These are phyloP conservation scores for Archips crataeganus DNA, from an alignment of 2,888 invertebrate genomes.

Conservation along the genomic window DNA sequence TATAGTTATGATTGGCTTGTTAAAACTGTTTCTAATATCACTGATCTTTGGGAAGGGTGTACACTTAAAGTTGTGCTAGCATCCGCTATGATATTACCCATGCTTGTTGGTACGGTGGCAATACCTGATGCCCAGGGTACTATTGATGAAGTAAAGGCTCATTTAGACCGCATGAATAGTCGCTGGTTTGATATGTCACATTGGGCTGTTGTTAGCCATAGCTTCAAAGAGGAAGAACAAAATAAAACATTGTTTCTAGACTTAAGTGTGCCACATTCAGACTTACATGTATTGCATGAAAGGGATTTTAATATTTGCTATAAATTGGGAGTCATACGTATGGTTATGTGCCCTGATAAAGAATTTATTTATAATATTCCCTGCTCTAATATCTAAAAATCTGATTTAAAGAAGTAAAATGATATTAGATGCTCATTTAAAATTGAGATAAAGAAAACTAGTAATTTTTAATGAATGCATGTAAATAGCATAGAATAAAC, in stretches of 20 bases:
- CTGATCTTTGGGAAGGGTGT: constrained; percentile 11
- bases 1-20: constrained; percentile 6
- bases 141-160: constrained; percentile 5
- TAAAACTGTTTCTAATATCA: background rate
- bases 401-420: background rate
- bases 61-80: constrained; percentile 9
- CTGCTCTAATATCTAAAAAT: background rate
- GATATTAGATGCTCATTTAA: background rate
- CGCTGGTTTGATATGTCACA: constrained; percentile 14
- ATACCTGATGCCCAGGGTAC: background rate
- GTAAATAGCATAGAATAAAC: too few species aligned
- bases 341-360: constrained; percentile 7
- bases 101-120: constrained; percentile 3
- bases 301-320: constrained; percentile 16
- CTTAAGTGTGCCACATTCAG: constrained; percentile 5
- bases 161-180: constrained; percentile 19
- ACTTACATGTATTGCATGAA: background rate
- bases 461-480: background rate
- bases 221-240: background rate
- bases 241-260: background rate
- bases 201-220: background rate
- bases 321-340: constrained; percentile 14
- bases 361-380: background rate
- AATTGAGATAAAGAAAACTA: background rate
- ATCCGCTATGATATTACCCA: background rate